Conservation (phyloP, 2,888 invertebrate species). For the Drosophila algonquin region DNA sequence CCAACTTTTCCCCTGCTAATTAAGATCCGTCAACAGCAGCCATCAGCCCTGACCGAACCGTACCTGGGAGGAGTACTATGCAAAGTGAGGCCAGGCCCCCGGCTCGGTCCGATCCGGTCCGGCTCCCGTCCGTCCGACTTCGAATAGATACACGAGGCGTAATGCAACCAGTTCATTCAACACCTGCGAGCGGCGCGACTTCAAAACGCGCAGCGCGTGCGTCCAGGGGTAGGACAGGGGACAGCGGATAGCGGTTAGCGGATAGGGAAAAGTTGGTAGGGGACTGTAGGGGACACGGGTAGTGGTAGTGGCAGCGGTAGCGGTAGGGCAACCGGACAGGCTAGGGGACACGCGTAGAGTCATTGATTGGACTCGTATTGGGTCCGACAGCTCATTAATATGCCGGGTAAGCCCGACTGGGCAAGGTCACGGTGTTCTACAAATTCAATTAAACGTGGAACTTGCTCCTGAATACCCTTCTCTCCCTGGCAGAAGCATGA, state of each 20-base stretch:
- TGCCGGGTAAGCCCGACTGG: conserved; percentile 44
- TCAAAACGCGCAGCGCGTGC: conserved; percentile 58
- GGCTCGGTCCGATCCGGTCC: background rate
- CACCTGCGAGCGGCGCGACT: conserved; percentile 70
- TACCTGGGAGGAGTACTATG: background rate
- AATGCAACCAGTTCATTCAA: conserved; percentile 71
- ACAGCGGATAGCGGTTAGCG: background rate
- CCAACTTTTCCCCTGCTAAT: background rate
- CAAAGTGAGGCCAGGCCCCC: background rate
- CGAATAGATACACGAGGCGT: conserved; percentile 65
- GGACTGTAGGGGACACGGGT: conserved; percentile 7
- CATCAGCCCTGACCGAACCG: background rate
- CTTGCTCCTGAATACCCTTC: background rate
- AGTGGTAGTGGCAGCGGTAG: background rate
- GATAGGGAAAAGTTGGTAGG: conserved; percentile 34
- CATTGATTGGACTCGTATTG: conserved; percentile 52
- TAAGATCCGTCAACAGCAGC: background rate
- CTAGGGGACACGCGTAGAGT: conserved; percentile 66
- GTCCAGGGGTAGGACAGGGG: conserved; percentile 37
- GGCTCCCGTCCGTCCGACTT: conserved; percentile 7
- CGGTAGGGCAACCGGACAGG: conserved; percentile 45
- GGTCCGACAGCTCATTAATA: conserved; percentile 69
- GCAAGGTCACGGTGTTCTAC: conserved; percentile 63
- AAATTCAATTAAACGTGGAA: conserved; percentile 50
- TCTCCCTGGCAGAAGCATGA: background rate